Conservation (phyloP, 2,113 vertebrate species). For the Echinops telfairi region DNA sequence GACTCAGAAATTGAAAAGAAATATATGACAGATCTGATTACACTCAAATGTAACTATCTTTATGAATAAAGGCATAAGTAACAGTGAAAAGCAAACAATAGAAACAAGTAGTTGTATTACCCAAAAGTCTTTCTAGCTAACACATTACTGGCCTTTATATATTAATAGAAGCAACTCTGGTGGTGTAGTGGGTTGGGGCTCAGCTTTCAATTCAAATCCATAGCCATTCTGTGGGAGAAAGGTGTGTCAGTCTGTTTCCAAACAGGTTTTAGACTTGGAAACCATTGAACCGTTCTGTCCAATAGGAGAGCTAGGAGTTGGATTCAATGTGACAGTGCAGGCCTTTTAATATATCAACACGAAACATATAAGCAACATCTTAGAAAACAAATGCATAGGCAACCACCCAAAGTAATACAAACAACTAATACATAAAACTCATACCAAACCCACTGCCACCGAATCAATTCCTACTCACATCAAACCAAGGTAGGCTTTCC, state of each 20-base stretch:
- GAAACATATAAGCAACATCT: not conserved
- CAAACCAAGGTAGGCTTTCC: no score
- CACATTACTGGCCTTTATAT: not conserved
- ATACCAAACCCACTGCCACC: no score
- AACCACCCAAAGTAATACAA: not conserved
- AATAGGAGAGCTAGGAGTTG: not conserved
- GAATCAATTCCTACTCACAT: no score
- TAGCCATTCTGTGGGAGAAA: not conserved
- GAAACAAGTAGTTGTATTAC: not conserved
- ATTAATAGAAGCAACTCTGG: not conserved
- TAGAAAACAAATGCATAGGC: not conserved
- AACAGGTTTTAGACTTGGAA: not conserved
- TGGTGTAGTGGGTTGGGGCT: not conserved
- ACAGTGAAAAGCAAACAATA: not conserved
- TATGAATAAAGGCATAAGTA: not conserved
- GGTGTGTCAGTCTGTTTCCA: not conserved
- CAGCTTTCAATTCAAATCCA: not conserved
- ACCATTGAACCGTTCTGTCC: not conserved
- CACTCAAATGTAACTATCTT: conserved; percentile 4
- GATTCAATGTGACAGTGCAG: not conserved
- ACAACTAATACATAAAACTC: no score
- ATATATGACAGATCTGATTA: not conserved
- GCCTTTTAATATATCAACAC: not conserved
- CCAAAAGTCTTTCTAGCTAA: not conserved
- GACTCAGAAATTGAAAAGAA: conserved; percentile 9